These are phyloP conservation scores for Dugesia japonica DNA, from an alignment of 2,888 invertebrate species.

Conservation along the genomic window DNA sequence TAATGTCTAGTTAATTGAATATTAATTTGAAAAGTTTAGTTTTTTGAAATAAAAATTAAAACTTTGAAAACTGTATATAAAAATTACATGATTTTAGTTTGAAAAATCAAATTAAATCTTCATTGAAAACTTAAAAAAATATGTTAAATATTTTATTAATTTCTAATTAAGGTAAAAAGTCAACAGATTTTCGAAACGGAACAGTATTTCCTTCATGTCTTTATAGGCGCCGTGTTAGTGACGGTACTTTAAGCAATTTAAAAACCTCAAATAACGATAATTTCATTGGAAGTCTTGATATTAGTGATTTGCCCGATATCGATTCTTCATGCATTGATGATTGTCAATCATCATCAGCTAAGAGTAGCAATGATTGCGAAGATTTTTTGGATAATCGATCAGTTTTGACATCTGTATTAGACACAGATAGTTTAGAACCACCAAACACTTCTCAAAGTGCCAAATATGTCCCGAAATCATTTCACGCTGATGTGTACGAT, in stretches of 20 bases:
- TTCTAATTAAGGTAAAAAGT: not conserved
- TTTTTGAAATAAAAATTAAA: no score
- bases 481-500: conserved; percentile 44
- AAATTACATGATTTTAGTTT: no score
- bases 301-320: not conserved
- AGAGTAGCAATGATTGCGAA: conserved; percentile 1
- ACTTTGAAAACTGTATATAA: no score
- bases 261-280: not conserved
- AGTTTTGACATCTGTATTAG: not conserved
- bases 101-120: no score
- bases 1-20: no score
- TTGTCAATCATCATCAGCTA: conserved; percentile 8
- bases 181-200: not conserved
- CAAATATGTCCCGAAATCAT: conserved; percentile 39
- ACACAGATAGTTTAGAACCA: not conserved
- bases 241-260: conserved; percentile 2
- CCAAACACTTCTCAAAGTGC: not conserved
- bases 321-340: conserved; percentile 5
- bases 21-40: no score
- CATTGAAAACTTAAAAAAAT: no score
- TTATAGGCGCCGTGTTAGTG: not conserved
- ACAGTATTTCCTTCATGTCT: not conserved
- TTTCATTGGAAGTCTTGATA: conserved; percentile 10
- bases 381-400: not conserved
- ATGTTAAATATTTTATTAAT: no score